These are phyloP conservation scores for Sandelia bainsii DNA, from an alignment of 2,797 vertebrate species.

Conservation along the genomic window DNA sequence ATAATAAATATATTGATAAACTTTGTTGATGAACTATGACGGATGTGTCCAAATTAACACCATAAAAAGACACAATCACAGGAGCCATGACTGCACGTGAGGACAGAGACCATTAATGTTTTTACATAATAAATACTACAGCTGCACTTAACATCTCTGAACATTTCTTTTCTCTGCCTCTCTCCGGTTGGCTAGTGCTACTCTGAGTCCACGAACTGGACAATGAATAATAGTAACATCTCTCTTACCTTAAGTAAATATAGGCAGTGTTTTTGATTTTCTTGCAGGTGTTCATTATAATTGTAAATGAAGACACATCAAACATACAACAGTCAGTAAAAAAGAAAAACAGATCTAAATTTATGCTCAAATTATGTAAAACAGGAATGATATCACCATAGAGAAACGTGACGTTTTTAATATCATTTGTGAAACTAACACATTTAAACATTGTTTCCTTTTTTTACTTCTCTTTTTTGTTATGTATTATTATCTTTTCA, in stretches of 20 bases:
- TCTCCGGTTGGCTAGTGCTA: constrained; percentile 5
- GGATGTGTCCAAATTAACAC: not conserved
- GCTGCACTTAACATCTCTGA: constrained; percentile 40
- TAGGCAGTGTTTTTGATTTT: not conserved
- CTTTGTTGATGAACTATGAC: not conserved
- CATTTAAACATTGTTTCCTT: too few relatives aligned
- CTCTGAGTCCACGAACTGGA: constrained; percentile 30
- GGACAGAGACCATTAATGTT: constrained; percentile 17
- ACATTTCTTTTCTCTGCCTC: constrained; percentile 20
- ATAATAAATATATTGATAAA: too few relatives aligned
- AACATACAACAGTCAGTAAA: constrained; percentile 5
- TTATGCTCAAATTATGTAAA: too few relatives aligned
- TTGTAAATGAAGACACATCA: not conserved
- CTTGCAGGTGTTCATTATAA: not conserved
- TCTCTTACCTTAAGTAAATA: too few relatives aligned
- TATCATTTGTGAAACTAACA: too few relatives aligned
- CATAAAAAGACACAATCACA: constrained; percentile 28
- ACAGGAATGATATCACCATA: too few relatives aligned
- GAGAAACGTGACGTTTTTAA: too few relatives aligned
- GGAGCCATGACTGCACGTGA: constrained; percentile 26
- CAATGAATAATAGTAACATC: constrained; percentile 13
- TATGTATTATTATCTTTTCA: too few relatives aligned
- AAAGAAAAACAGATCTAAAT: not conserved
- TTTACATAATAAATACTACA: constrained; percentile 61
- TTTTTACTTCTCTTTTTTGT: too few relatives aligned